Base-by-base conservation (phyloP, 1,140 invertebrate genomes). In the Zaprionus tsacasi region DNA sequence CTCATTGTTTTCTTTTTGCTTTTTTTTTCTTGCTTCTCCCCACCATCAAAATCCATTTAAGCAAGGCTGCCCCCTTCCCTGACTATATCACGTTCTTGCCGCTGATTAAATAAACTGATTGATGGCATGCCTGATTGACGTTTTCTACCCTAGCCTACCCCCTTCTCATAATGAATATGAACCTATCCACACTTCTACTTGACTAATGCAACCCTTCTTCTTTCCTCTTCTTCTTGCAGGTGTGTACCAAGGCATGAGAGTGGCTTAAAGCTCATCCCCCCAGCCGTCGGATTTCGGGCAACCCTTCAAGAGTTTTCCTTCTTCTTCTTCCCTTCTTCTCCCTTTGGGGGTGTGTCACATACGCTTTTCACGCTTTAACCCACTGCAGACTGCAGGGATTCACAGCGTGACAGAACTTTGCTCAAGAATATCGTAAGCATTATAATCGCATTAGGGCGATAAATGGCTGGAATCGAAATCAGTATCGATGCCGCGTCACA, bases 391-490 rank as follows among this genome's bases (percentile, higher is more conserved):
- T 1, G 68, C n/a, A 89, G 21, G 21, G 21, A 21, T 81, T 89
- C 83, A 83, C 83, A 70, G 83, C 52, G 13, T 27, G 64, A 55
- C n/a, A 43, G 69, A 65, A 67, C 59, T 79, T 69, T n/a, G 38
- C 12, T 48, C 4, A 43, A 45, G 78, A 70, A 81, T 88, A 87
- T 83, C 68, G 79, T 70, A 66, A 73, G 85, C 78, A 79, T 88
- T 89, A 88, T 88, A 88, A 88, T 88, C 85, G 85, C 81, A 88
- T 88, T 89, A 89, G 58, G 76, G 78, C 85, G 78, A 89, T 88
- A 88, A 85, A 85, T 88, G 85, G 63, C 78, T 76, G 69, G 85
- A 81, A 89, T 88, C 85, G 81, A 88, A 50, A 25, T 50, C 74
- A 61, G 72, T 67, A 71, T 70, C 60, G 67, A 58, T 27, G 35